These are phyloP conservation scores for Dipodomys stephensi DNA, from an alignment of 2,113 vertebrate genomes.

Conservation along the genomic window DNA sequence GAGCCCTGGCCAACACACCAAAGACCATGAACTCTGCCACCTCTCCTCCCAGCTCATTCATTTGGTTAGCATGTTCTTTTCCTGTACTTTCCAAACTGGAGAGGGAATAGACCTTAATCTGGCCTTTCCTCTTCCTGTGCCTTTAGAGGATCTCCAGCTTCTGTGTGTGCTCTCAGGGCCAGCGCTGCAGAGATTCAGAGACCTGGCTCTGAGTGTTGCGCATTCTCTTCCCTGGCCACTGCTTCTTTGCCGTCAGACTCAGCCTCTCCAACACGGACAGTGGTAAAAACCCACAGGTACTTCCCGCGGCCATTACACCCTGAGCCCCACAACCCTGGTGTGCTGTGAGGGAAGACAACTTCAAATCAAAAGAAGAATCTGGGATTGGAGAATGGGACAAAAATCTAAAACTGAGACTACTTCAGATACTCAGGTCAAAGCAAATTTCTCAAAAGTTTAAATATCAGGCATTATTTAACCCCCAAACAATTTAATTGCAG, in stretches of 20 bases:
- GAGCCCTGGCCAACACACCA: background rate
- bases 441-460: background rate
- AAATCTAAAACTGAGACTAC: background rate
- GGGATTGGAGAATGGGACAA: background rate
- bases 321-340: too few species aligned
- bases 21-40: background rate
- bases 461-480: background rate
- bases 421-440: background rate
- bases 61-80: background rate
- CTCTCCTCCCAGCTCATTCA: too few species aligned
- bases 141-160: background rate
- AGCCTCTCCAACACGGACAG: fast-evolving
- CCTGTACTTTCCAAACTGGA: background rate
- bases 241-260: background rate
- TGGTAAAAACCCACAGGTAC: fast-evolving
- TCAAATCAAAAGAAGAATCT: background rate
- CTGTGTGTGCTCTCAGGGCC: background rate
- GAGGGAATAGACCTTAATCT: too few species aligned
- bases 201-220: background rate
- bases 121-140: background rate
- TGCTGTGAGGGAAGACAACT: too few species aligned
- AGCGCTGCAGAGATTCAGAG: too few species aligned
- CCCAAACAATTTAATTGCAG: background rate
- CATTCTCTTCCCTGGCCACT: background rate
- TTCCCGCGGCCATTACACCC: too few species aligned